phyloP scores from a whole-genome alignment of 1,140 invertebrate species.

The Hycleus phaleratus region DNA sequence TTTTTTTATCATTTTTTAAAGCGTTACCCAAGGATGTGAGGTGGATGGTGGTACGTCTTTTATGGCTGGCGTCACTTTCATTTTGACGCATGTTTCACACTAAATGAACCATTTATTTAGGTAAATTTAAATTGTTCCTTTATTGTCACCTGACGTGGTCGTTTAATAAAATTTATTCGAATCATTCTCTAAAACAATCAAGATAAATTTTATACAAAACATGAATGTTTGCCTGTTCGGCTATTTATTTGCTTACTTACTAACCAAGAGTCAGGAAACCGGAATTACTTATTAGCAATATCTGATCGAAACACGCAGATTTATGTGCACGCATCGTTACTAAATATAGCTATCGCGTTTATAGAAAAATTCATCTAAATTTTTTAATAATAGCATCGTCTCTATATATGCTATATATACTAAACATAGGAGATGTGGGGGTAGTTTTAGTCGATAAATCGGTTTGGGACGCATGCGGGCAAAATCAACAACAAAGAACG shows the following conservation, averaged over 20 bases:
- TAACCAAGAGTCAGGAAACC: neutral
- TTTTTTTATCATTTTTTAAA: neutral
- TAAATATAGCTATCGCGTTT: neutral
- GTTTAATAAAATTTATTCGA: no score
- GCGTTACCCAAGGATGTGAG: slow-evolving; percentile 29
- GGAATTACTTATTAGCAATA: neutral
- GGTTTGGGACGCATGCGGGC: no score
- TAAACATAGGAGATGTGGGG: neutral
- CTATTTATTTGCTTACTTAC: no score
- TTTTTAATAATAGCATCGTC: neutral
- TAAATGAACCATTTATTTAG: neutral
- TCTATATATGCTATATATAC: neutral
- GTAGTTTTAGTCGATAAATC: no score
- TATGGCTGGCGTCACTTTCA: slow-evolving; percentile 26
- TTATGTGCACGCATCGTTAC: neutral
- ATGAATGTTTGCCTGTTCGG: no score
- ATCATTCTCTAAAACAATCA: no score
- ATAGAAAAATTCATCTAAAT: no score
- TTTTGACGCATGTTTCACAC: slow-evolving; percentile 25
- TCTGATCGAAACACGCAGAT: neutral
- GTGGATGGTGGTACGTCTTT: slow-evolving; percentile 18
- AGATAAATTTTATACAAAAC: no score
- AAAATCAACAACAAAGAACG: no score
- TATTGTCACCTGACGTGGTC: no score
- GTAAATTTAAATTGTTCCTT: no score